These are phyloP conservation scores for Pristionchus pacificus DNA, from an alignment of 1,140 invertebrate genomes.

Conservation along the genomic window DNA sequence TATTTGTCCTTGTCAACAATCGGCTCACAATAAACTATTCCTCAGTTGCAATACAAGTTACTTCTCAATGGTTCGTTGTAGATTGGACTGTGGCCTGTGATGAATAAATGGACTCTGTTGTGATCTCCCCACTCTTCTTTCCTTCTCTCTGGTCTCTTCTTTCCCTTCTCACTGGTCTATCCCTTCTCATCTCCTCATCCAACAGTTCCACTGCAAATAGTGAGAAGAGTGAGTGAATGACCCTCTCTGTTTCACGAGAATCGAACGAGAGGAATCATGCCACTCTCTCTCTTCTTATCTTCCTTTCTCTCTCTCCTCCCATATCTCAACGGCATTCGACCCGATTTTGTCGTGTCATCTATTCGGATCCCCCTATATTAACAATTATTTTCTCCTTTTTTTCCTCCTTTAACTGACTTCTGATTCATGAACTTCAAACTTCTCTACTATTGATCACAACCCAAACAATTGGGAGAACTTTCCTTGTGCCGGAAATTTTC, in stretches of 20 bases:
- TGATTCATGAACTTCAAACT: neutral
- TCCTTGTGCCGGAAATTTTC: constrained; percentile 15
- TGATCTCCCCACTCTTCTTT: constrained; percentile 7
- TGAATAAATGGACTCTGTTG: constrained; percentile 1
- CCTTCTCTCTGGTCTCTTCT: constrained; percentile 10
- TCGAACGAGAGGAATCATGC: constrained; percentile 13
- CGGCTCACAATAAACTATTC: constrained; percentile 6
- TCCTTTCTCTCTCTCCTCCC: neutral
- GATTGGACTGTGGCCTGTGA: too few species aligned
- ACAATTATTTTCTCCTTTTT: constrained; percentile 11
- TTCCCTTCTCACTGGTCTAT: neutral
- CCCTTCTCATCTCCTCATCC: too few species aligned
- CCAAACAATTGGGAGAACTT: constrained; percentile 8
- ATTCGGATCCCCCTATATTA: constrained; percentile 9
- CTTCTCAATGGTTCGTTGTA: too few species aligned
- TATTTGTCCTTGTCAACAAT: neutral
- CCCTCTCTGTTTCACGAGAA: constrained; percentile 6
- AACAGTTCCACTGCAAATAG: too few species aligned
- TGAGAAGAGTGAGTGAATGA: too few species aligned
- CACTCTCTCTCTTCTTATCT: constrained; percentile 5
- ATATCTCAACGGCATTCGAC: constrained; percentile 4
- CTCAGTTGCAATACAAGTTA: too few species aligned
- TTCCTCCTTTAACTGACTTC: neutral
- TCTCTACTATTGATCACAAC: constrained; percentile 8
- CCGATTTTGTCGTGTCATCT: constrained; percentile 5